Base-by-base conservation (phyloP, 2,113 vertebrate genomes). In the Megaptera novaeangliae region DNA sequence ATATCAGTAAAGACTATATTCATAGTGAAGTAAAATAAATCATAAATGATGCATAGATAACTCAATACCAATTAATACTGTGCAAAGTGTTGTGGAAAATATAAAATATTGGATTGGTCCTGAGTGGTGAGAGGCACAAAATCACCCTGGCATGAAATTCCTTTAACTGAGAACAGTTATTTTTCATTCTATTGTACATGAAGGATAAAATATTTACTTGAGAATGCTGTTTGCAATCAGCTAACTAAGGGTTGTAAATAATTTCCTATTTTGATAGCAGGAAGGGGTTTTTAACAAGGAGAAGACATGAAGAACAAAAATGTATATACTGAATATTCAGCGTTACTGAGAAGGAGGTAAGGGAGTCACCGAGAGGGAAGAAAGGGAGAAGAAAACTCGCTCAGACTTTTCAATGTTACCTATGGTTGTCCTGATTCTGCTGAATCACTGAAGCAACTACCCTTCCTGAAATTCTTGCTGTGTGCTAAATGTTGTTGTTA, bases 21-120 rank as follows among this genome's bases (percentile, higher is more conserved):
- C 41, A 75, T 74, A 84, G 68, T 34, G 25, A 91, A 91, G n/a
- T 71, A 87, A 95, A 96, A 93, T 80, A 75, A 93, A 71, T 77
- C 21, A 92, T 59, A 91, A n/a, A 72, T 49, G 36, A 69, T 95
- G 8, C 25, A 63, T 34, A 84, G 10, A 23, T 96, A 81, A 87
- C 59, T 72, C 55, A 80, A 9, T 83, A 83, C 8, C 29, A 91
- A 61, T 92, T 83, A 85, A 74, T 75, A 69, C 4, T 72, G 41
- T 41, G 17, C 84, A 93, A 93, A 91, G 15, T 85, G 25, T 88
- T 85, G 41, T 85, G 27, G 23, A 88, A 96, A 91, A 71, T 31
- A 80, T 44, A 77, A 97, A 86, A 93, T 93, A 95, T 36, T 95
- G 8, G 77, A 91, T 36, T 95, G 5, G 77, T 78, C 44, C 41